Evolutionary conservation across 2,113 vertebrate genomes (phyloP), one percentile per base, ranked within the genome.

Genomic region (Brachypteracias leptosomus): DNA sequence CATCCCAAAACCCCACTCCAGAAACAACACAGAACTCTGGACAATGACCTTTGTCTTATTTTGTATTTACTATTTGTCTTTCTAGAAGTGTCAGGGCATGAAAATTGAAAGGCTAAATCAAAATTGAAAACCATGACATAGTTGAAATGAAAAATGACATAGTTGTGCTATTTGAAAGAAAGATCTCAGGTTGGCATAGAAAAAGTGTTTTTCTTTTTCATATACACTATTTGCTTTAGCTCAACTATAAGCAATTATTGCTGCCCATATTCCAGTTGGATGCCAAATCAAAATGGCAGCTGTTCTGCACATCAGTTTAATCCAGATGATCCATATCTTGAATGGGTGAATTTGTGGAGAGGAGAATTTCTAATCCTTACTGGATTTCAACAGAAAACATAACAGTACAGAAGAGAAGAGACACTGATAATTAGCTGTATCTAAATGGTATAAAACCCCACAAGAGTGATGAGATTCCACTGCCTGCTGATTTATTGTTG

Each of bases 401-500:
- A n/a, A 15, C 7, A 70, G 33, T 40, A 26, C 10, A 55, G 47
- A 79, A 33, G 3, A 87, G 24, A n/a, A 88, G 36, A 81, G 42
- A 70, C 54, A 22, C 9, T 8, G 10, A 59, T 46, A 89, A 84
- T 74, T 74, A 90, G 7, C 46, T 66, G 10, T 58, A 33, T 77
- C 51, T 93, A 58, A 75, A 62, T 0, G 2, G 28, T 35, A 21
- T 55, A 76, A 94, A 92, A 77, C 24, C 33, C 16, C 59, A 74
- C 51, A 33, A 90, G 63, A 88, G 5, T 59, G 58, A 9, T 81
- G 55, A 92, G 46, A 90, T 90, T 86, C 26, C 35, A 31, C 47
- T 83, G n/a, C 75, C 46, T 92, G 57, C 21, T 81, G 65, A 38
- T 89, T 95, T 96, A 82, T 84, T 89, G 52, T 49, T 89, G 57